Evolutionary conservation across 1,140 invertebrate genomes (phyloP), one percentile per base, ranked within the genome.

Genomic region (Sarcophaga bullata): DNA sequence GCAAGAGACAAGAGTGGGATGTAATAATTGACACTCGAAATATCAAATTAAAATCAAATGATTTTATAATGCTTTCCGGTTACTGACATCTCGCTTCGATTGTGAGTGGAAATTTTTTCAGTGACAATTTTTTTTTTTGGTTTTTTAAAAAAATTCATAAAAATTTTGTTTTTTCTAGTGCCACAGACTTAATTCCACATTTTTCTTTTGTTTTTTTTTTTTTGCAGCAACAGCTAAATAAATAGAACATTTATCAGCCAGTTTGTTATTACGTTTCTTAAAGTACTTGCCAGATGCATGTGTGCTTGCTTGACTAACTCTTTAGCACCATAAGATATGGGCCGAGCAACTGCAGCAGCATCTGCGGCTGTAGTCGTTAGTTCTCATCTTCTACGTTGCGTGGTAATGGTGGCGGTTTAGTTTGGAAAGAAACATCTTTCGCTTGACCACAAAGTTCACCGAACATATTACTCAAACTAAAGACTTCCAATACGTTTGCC

Each of bases 201-300:
- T 78, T 25, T 72, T 72, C 10, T 72, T 72, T 19, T 72, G 8
- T 46, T 19, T 78, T 75, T 19, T 78, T 50, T 48, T 13, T 17
- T 10, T 15, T 19, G n/a, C 52, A 82, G 48, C 54, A n/a, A n/a
- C 62, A 37, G 47, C 82, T 83, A 83, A 81, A 68, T 78, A 83
- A 83, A 83, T 83, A 83, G 82, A 83, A 83, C 82, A 83, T 83
- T 83, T 83, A 83, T 83, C 82, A 83, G 82, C 37, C 73, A 82
- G 80, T 68, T 80, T 78, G 4, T 37, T 37, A 78, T 78, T 78
- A 25, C 75, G 1, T 58, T 68, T 68, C 15, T 68, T 7, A 19
- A 68, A 19, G 17, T 62, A 8, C 15, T 68, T 17, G 25, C 25
- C 25, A 37, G 25, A 37, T 68, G 62, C 2, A 68, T 13, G 13